Evolutionary conservation across 2,113 vertebrate species (phyloP), one percentile per base, ranked within the genome.

Genomic region (Okapia johnstoni): DNA sequence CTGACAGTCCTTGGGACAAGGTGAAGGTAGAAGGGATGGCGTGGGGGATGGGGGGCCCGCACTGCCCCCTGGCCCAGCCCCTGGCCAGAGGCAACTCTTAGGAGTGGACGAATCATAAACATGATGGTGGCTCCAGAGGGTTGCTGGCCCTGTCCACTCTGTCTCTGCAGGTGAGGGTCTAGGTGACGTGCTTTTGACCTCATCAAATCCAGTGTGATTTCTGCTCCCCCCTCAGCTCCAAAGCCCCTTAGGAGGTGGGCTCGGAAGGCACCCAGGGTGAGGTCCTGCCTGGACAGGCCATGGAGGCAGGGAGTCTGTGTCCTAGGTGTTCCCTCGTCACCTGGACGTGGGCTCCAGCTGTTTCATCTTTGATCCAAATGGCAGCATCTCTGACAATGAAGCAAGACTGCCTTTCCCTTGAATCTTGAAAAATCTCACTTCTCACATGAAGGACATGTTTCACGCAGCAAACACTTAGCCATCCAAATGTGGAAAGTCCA

Each of bases 401-500:
- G n/a, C 28, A 48, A 8, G 48, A 30, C 1, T 23, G 5, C 25
- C 40, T 28, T 12, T 33, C 43, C 8, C n/a, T 66, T 2, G 58
- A 61, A 12, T 26, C 57, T 28, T 57, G 50, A 81, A 87, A 73
- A 54, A 11, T 25, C n/a, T 76, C 13, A 13, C 73, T 28, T 92
- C 15, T 54, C 54, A 21, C 13, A 23, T 33, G 19, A 28, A 19
- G 30, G 40, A 55, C 36, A 2, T 0, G 2, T 3, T 17, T 19
- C 23, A 8, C 1, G 84, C 7, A 12, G 40, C 50, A 25, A 3
- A 28, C 33, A 1, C 5, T 2, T 5, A 60, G 54, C 12, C 2
- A 0, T 43, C 23, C 50, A 7, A 17, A 16, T 21, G 43, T 26
- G n/a, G 36, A 5, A 33, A 0, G 48, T 6, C 36, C 50, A 0